phyloP scores from a whole-genome alignment of 37 sponge, comb jelly and placozoan species.

The Petrosia ficiformis region DNA sequence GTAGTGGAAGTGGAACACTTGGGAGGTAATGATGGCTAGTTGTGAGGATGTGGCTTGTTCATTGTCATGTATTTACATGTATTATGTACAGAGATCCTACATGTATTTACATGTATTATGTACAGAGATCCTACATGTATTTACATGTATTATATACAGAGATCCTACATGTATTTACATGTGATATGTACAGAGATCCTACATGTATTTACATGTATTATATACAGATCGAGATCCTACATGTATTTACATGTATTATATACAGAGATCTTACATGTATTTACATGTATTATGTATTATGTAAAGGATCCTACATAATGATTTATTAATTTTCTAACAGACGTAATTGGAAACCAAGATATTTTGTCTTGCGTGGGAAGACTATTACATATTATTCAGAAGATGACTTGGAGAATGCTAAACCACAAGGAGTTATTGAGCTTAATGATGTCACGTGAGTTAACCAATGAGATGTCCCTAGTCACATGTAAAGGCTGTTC shows the following conservation, averaged over 20 bases:
- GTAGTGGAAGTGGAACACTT: constrained; percentile 86
- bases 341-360: constrained; percentile 84
- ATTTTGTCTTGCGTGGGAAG: constrained; percentile 84
- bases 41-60: too few relatives aligned
- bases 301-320: background rate
- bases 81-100: too few relatives aligned
- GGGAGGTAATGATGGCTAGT: constrained; percentile 34
- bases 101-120: too few relatives aligned
- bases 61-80: too few relatives aligned
- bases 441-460: constrained; percentile 71
- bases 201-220: too few relatives aligned
- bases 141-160: too few relatives aligned
- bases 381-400: constrained; percentile 81
- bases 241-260: background rate
- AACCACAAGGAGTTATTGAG: constrained; percentile 68
- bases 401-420: constrained; percentile 57
- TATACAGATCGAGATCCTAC: too few relatives aligned
- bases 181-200: too few relatives aligned
- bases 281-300: too few relatives aligned
- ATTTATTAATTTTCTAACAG: constrained; percentile 23
- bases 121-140: too few relatives aligned
- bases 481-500: background rate
- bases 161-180: too few relatives aligned
- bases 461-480: background rate
- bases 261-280: too few relatives aligned